Evolutionary conservation across 1,140 invertebrate species (phyloP), one percentile per base, ranked within the genome.

Genomic region (Acyrthosiphon pisum): DNA sequence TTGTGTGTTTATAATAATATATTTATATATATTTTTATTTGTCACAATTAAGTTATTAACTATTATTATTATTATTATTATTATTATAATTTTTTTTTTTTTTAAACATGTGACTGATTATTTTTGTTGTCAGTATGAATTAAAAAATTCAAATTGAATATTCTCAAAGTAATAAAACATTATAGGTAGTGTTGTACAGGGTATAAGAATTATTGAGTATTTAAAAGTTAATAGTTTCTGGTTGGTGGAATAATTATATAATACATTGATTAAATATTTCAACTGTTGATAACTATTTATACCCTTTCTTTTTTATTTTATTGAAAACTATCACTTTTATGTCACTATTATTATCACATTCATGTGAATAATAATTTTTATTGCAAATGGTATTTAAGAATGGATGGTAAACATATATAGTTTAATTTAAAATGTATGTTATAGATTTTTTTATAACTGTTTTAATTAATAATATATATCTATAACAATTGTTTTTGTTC

Each of bases 171-270:
- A 93, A 86, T 93, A 53, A 44, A 37, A 6, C 41, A 53, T 44
- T 76, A 76, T 76, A 76, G 14, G 35, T 93, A 93, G 81, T n/a
- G 14, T 84, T 93, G 22, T 93, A 93, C 91, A 93, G 91, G 91
- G 91, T 93, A 93, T 84, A 93, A 93, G 91, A 93, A 92, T 84
- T 48, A 50, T 92, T 48, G 91, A 93, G 91, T 93, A 83, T 92
- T 50, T 56, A 93, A 93, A 53, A 93, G 53, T 20, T 84, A 83
- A 86, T n/a, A 86, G 68, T 48, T 20, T 3, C 81, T 86, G 81
- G 48, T 30, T 56, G 48, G 91, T 93, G 91, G 90, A 81, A 92
- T 92, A 83, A 83, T 83, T 76, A 11, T 44, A 68, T 44, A n/a
- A 60, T 89, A 41, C 26, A 53, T 89, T 26, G 23, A n/a, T 46